Evolutionary conservation across 2,113 vertebrate genomes (phyloP).

Genomic region (Rhipidura dahli): DNA sequence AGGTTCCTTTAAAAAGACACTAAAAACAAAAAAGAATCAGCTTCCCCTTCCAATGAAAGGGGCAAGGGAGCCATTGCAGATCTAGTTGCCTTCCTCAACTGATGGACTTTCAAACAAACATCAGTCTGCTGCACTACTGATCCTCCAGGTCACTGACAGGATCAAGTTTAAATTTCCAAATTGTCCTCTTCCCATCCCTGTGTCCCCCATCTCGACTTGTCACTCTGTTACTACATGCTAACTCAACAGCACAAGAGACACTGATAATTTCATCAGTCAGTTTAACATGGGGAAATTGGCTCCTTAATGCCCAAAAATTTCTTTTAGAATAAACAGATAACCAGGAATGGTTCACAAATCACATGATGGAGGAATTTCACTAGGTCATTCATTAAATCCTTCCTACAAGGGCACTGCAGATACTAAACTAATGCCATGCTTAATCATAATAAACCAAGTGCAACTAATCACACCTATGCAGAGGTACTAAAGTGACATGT

Average conservation of each 20-base stretch:
- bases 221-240: not conserved
- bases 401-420: not conserved
- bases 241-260: not conserved
- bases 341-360: not conserved
- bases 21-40: not conserved
- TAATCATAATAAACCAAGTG: not conserved
- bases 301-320: not conserved
- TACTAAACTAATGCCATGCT: not conserved
- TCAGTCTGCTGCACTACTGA: not conserved
- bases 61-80: fast-evolving
- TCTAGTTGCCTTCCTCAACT: not conserved
- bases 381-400: not conserved
- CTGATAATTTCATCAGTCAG: not conserved
- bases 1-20: not conserved
- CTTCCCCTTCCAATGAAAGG: not conserved
- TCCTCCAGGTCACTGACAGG: not conserved
- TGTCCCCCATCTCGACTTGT: not conserved
- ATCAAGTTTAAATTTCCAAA: not conserved
- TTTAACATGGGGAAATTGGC: not conserved
- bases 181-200: not conserved
- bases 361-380: not conserved
- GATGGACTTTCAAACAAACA: not conserved
- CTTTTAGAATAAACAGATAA: not conserved
- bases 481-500: not conserved
- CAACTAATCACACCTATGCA: not conserved